Percentiles rank a stretch among this genome's conserved stretches.
These are phyloP conservation scores for Lasioglossum figueresi DNA, from an alignment of 2,888 invertebrate genomes.

Conservation along the genomic window DNA sequence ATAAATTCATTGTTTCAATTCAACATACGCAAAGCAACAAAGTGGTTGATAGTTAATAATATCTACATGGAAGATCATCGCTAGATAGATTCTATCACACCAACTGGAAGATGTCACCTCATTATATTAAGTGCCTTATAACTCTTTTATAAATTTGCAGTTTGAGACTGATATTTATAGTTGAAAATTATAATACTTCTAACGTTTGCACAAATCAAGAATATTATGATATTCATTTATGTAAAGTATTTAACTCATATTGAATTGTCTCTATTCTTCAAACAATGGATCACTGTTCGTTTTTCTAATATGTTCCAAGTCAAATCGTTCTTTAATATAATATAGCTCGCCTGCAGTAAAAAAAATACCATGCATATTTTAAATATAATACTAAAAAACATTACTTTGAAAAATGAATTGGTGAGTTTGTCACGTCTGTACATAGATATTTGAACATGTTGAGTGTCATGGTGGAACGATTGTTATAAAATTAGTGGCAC, in stretches of 20 bases:
- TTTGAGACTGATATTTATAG: conserved; percentile 14
- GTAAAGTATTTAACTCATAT: neutral
- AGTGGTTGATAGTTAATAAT: conserved; percentile 7
- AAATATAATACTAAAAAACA: neutral
- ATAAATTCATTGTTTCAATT: neutral
- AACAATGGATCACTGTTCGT: neutral
- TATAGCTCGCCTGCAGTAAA: neutral
- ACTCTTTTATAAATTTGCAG: neutral
- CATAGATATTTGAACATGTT: neutral
- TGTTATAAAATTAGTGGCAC: neutral
- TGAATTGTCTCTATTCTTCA: neutral
- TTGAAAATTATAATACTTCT: neutral
- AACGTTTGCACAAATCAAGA: conserved; percentile 5
- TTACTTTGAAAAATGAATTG: conserved; percentile 7
- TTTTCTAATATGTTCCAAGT: neutral
- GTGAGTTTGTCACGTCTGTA: conserved; percentile 27
- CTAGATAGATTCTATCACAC: neutral
- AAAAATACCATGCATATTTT: neutral
- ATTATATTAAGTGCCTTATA: conserved; percentile 4
- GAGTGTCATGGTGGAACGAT: neutral
- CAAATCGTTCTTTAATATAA: neutral
- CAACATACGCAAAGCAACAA: neutral
- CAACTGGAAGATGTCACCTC: conserved; percentile 46
- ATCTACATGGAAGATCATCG: conserved; percentile 47
- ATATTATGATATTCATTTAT: conserved; percentile 3